phyloP scores from a whole-genome alignment of 1,140 invertebrate genomes.

The Cyphomyrmex costatus region DNA sequence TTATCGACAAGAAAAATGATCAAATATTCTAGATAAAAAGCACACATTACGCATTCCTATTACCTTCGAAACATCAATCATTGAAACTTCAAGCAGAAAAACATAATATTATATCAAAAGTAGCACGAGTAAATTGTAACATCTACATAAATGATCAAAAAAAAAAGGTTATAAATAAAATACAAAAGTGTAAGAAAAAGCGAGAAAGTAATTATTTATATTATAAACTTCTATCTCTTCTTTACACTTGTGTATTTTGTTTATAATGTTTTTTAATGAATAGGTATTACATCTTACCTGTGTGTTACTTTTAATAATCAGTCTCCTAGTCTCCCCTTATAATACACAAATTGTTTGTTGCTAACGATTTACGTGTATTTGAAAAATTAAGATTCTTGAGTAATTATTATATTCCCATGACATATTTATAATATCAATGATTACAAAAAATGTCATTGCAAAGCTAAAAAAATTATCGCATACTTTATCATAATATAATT shows the following conservation, averaged over 20 bases:
- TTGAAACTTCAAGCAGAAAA: background rate
- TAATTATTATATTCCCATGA: background rate
- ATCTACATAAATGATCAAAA: too few species aligned
- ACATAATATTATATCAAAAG: background rate
- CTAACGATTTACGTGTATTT: background rate
- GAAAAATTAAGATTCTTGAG: background rate
- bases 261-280: too few species aligned
- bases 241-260: too few species aligned
- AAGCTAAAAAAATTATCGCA: background rate
- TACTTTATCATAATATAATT: background rate
- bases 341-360: background rate
- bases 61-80: background rate
- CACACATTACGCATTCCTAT: background rate
- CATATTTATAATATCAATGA: background rate
- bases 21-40: constrained; percentile 31
- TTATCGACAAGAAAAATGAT: constrained; percentile 57
- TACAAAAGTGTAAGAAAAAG: too few species aligned
- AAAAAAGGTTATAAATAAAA: too few species aligned
- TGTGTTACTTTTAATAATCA: too few species aligned
- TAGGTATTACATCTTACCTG: too few species aligned
- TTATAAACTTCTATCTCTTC: too few species aligned
- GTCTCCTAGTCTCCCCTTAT: too few species aligned
- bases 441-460: background rate
- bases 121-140: too few species aligned
- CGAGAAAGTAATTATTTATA: too few species aligned